A percentile compares a stretch with the other conserved stretches of the same genome.
Conservation (phyloP, 2,888 invertebrate species). For the Luffia ferchaultella region DNA sequence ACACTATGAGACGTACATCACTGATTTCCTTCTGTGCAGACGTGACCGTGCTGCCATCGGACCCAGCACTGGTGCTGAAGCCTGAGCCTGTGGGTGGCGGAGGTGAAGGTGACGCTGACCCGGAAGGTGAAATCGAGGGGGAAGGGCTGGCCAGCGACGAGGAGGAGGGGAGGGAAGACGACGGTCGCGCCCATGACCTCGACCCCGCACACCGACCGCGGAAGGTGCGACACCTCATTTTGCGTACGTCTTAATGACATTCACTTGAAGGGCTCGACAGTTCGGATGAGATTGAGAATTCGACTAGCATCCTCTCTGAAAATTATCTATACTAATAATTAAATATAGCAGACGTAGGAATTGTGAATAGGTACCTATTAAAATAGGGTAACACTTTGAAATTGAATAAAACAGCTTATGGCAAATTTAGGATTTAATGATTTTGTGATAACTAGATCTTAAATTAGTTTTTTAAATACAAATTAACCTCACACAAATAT, state of each 20-base stretch:
- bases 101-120: conserved; percentile 19
- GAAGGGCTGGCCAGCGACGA: background rate
- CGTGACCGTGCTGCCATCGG: background rate
- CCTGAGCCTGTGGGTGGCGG: conserved; percentile 5
- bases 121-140: conserved; percentile 15
- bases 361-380: too few species aligned
- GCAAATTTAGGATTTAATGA: too few species aligned
- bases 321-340: too few species aligned
- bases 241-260: too few species aligned
- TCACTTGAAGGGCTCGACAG: background rate
- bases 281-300: background rate
- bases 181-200: background rate
- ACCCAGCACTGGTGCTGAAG: background rate
- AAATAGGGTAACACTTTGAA: too few species aligned
- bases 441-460: too few species aligned
- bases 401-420: too few species aligned
- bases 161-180: background rate
- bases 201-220: conserved; percentile 2
- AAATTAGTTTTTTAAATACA: too few species aligned
- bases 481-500: too few species aligned
- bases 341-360: too few species aligned
- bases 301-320: conserved; percentile 7
- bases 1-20: too few species aligned
- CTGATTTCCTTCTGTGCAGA: background rate
- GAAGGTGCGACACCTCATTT: conserved; percentile 3